Conservation (phyloP, 2,113 vertebrate species). For the Microtus ochrogaster region DNA sequence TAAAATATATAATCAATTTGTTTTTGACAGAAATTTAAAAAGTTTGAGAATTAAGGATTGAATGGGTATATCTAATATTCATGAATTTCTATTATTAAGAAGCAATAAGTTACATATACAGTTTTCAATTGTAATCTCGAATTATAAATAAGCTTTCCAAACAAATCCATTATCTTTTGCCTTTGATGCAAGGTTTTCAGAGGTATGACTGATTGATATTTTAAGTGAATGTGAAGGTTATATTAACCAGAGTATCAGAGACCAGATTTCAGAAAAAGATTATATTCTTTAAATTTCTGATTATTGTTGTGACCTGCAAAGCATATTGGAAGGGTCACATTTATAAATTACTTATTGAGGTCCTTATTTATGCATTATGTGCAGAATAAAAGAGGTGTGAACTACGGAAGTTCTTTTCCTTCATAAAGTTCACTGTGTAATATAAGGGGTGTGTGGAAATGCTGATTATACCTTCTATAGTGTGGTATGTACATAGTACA, state of each 20-base stretch:
- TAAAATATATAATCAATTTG: conserved; percentile 84
- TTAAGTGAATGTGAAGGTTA: conserved; percentile 74
- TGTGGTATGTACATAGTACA: neutral
- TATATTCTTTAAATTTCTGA: conserved; percentile 75
- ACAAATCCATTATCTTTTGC: conserved; percentile 82
- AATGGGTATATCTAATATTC: conserved; percentile 79
- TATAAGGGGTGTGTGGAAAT: neutral
- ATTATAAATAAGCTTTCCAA: conserved; percentile 81
- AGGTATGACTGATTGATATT: conserved; percentile 78
- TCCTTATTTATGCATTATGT: neutral
- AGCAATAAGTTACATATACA: conserved; percentile 79
- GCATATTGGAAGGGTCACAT: neutral
- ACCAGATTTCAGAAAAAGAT: conserved; percentile 72
- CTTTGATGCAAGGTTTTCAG: conserved; percentile 74
- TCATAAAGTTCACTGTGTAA: conserved; percentile 4
- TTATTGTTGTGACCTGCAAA: conserved; percentile 21
- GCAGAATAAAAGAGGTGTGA: neutral
- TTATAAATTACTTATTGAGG: neutral
- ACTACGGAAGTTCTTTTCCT: neutral
- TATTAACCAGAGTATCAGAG: conserved; percentile 63
- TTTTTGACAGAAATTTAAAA: conserved; percentile 77
- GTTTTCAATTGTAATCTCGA: conserved; percentile 67
- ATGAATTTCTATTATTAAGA: conserved; percentile 86
- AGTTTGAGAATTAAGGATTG: conserved; percentile 79
- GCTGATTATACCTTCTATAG: neutral